These are phyloP conservation scores for Pseudomyrmex cubaensis DNA, from an alignment of 1,140 invertebrate genomes.

Conservation along the genomic window DNA sequence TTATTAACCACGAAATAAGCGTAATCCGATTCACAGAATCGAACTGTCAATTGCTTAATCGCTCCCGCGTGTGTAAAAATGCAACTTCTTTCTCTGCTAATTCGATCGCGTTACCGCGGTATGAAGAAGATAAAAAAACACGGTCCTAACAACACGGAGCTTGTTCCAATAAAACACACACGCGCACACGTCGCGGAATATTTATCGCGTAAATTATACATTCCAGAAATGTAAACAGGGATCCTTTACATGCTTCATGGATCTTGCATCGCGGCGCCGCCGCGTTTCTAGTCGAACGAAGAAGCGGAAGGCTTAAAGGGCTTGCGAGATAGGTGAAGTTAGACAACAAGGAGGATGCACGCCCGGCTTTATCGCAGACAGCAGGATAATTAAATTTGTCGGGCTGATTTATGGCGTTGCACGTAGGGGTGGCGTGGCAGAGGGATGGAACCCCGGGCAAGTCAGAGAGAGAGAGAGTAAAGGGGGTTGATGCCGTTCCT, in stretches of 20 bases:
- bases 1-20: background rate
- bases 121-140: background rate
- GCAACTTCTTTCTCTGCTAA: background rate
- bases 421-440: conserved; percentile 47
- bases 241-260: conserved; percentile 39
- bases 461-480: conserved; percentile 46
- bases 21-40: too few species aligned
- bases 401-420: conserved; percentile 85
- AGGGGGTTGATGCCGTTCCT: conserved; percentile 56
- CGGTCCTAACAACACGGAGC: background rate
- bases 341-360: conserved; percentile 78
- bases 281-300: conserved; percentile 55
- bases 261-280: background rate
- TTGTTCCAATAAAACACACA: background rate
- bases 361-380: conserved; percentile 85
- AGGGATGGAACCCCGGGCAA: conserved; percentile 23
- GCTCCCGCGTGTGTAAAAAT: background rate
- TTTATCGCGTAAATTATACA: conserved; percentile 53
- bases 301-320: conserved; percentile 74
- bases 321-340: conserved; percentile 78
- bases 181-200: background rate
- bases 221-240: conserved; percentile 53
- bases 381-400: conserved; percentile 87
- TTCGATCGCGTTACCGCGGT: background rate
- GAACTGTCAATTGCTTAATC: background rate